These are phyloP conservation scores for Glaucidium brasilianum DNA, from an alignment of 2,113 vertebrate species.

Conservation along the genomic window DNA sequence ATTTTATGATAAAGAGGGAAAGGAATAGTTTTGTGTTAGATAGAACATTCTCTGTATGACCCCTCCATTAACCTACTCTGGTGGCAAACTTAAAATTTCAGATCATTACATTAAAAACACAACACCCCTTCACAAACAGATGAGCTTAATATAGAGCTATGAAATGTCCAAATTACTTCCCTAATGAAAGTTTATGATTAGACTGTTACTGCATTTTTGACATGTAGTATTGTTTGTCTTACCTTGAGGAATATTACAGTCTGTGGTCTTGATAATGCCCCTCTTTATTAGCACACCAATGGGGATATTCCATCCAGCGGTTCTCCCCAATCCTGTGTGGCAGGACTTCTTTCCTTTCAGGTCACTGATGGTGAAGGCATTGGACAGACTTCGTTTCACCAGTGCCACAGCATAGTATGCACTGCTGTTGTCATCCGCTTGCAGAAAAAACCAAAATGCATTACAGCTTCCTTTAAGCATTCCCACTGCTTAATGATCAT, in stretches of 20 bases:
- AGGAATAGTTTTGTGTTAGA: neutral
- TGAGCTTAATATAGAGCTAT: neutral
- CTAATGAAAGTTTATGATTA: neutral
- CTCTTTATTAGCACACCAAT: conserved; percentile 78
- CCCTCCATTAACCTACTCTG: neutral
- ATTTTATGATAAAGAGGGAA: neutral
- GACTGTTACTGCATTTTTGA: neutral
- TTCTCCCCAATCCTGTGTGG: conserved; percentile 83
- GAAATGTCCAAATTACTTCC: neutral
- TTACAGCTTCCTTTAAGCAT: neutral
- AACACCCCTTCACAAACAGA: neutral
- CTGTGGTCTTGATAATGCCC: conserved; percentile 78
- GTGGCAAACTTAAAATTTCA: neutral
- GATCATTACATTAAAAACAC: neutral
- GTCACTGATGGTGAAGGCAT: conserved; percentile 80
- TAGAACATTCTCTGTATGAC: neutral
- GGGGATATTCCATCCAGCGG: conserved; percentile 89
- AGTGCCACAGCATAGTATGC: conserved; percentile 88
- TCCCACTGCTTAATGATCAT: neutral
- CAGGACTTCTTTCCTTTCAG: conserved; percentile 85
- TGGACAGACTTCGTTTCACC: conserved; percentile 72
- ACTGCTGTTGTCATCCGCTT: conserved; percentile 75
- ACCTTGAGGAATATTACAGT: conserved; percentile 87
- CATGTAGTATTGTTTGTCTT: neutral
- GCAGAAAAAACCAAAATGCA: neutral